These are phyloP conservation scores for Pangasius djambal DNA, from an alignment of 2,797 vertebrate species.

Conservation along the genomic window DNA sequence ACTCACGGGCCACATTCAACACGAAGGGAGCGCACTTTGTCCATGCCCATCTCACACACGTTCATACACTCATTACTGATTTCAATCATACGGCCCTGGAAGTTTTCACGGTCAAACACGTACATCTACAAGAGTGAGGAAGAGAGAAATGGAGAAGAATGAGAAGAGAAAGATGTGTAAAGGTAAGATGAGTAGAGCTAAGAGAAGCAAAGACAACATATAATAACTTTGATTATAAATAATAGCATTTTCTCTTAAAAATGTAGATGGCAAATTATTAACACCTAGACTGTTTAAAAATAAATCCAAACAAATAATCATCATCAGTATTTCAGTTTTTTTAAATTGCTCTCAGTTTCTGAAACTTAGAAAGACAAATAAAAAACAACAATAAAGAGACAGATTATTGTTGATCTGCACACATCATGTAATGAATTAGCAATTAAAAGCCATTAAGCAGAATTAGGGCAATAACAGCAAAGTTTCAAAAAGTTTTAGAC, in stretches of 20 bases:
- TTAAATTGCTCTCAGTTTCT: not conserved
- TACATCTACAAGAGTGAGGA: constrained; percentile 66
- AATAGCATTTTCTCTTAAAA: not conserved
- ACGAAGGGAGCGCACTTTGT: constrained; percentile 76
- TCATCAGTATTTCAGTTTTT: not conserved
- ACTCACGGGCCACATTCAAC: constrained; percentile 79
- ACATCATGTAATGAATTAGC: no score
- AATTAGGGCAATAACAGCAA: not conserved
- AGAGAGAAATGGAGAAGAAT: not conserved
- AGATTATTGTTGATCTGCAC: not conserved
- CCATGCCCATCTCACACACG: constrained; percentile 77
- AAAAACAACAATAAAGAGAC: not conserved
- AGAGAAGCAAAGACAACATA: not conserved
- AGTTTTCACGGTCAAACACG: constrained; percentile 79
- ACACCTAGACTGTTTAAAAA: no score
- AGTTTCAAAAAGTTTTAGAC: not conserved
- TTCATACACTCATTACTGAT: constrained; percentile 76
- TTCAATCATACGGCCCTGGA: constrained; percentile 78
- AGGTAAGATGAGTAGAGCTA: not conserved
- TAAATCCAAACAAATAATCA: not conserved
- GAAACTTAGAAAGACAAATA: not conserved
- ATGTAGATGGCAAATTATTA: not conserved
- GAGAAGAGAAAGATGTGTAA: not conserved
- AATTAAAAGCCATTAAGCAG: not conserved
- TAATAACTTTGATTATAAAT: not conserved